Evolutionary conservation across 1,140 invertebrate genomes (phyloP), one percentile per base, ranked within the genome.

Genomic region (Bombus confusus): DNA sequence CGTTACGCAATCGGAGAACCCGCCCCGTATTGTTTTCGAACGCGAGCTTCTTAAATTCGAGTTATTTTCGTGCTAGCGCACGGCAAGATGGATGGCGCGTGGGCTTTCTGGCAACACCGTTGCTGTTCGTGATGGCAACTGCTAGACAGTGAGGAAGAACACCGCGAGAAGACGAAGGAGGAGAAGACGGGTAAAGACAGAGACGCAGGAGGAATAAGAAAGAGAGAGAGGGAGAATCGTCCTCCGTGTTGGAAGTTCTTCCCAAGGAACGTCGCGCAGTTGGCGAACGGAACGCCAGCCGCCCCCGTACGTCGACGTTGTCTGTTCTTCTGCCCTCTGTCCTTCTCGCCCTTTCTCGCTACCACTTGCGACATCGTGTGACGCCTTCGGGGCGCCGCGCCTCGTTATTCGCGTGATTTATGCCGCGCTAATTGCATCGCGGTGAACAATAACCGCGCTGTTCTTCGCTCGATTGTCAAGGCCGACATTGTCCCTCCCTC

Each of bases 331-430:
- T 86, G 71, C 77, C 80, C 64, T 75, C 83, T 69, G 78, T 90
- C 80, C 62, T 87, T 73, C 68, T 86, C 69, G 5, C 69, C 85
- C 71, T 59, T 41, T 28, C 39, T 15, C 68, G 59, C 84, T 83
- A 79, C 87, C 87, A 52, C 64, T 79, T 89, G 91, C 86, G 92
- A 86, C 91, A 88, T 77, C 91, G 89, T 86, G 92, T 91, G 94
- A 95, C 94, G 94, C 93, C 94, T 95, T 93, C 92, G 85, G 94
- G 94, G 94, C 94, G 94, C 94, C 94, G 90, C 87, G 93, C 94
- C 95, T 95, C 93, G 95, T 95, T 95, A 95, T 94, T 91, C 93
- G 64, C 57, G 87, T 90, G 92, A 95, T 95, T 93, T 95, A 95
- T 94, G 91, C 93, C 91, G 90, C 93, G 92, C 94, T 95, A 95